phyloP scores from a whole-genome alignment of 2,888 invertebrate genomes.

The Thecocarcelia acutangulata region DNA sequence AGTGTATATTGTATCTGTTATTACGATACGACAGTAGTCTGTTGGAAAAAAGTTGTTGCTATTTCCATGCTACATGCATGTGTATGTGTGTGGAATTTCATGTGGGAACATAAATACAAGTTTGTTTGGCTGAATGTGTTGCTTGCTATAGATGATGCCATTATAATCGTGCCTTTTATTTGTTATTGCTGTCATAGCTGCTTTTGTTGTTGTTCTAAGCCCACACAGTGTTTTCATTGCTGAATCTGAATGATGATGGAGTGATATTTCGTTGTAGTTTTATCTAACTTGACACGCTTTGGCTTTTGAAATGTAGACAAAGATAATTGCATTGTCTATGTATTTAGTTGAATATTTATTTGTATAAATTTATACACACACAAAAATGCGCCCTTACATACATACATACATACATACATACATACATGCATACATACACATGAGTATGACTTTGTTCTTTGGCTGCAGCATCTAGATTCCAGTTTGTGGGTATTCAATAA shows the following conservation, averaged over 20 bases:
- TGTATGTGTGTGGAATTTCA: conserved; percentile 15
- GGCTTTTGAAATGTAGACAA: conserved; percentile 61
- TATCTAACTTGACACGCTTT: conserved; percentile 62
- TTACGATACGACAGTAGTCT: conserved; percentile 14
- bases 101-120: conserved; percentile 3
- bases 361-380: no score
- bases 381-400: no score
- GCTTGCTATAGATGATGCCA: conserved; percentile 56
- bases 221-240: conserved; percentile 48
- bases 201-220: conserved; percentile 31
- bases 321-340: conserved; percentile 58
- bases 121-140: conserved; percentile 65
- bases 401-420: no score
- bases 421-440: background rate
- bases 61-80: no score
- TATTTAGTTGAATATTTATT: conserved; percentile 3
- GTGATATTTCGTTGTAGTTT: conserved; percentile 51
- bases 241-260: conserved; percentile 56
- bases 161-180: conserved; percentile 56
- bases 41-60: background rate
- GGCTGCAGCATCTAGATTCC: background rate
- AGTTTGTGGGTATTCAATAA: conserved; percentile 44
- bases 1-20: conserved; percentile 66
- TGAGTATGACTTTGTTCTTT: background rate
- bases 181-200: conserved; percentile 45